Evolutionary conservation across 2,888 invertebrate species (phyloP).

Genomic region (Drosophila borborema): DNA sequence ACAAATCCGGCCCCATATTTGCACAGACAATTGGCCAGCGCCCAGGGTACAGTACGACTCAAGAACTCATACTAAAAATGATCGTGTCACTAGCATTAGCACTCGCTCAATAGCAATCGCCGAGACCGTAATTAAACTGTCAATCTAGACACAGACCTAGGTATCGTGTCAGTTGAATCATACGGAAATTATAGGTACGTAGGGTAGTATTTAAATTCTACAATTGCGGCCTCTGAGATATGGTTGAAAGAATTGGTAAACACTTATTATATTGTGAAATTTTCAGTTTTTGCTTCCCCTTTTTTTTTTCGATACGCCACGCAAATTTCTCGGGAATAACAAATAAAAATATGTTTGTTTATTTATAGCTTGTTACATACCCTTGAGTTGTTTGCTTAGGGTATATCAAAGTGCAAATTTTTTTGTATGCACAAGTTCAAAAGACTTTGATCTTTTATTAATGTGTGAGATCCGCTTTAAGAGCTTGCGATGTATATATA

Average conservation of each 20-base stretch:
- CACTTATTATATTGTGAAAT: constrained; percentile 27
- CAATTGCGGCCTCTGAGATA: constrained; percentile 14
- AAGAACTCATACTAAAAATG: constrained; percentile 8
- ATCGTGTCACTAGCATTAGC: constrained; percentile 37
- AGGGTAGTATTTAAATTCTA: constrained; percentile 29
- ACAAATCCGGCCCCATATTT: constrained; percentile 33
- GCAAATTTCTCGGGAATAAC: constrained; percentile 45
- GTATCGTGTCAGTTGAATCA: constrained; percentile 6
- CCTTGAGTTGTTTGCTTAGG: constrained; percentile 4
- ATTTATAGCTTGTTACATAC: constrained; percentile 48
- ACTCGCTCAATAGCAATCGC: neutral
- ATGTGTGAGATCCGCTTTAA: neutral
- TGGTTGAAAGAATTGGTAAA: constrained; percentile 23
- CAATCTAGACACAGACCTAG: neutral
- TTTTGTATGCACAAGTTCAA: neutral
- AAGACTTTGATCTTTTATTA: neutral
- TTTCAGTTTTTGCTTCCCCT: neutral
- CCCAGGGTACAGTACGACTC: constrained; percentile 2
- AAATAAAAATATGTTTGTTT: constrained; percentile 58
- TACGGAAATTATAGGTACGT: constrained; percentile 23
- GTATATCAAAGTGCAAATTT: neutral
- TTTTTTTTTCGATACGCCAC: neutral
- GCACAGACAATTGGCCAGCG: constrained; percentile 29
- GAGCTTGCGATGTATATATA: neutral
- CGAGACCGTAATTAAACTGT: constrained; percentile 28